Conservation (phyloP, 1,140 invertebrate genomes). For the Harlomillsia oculata region DNA sequence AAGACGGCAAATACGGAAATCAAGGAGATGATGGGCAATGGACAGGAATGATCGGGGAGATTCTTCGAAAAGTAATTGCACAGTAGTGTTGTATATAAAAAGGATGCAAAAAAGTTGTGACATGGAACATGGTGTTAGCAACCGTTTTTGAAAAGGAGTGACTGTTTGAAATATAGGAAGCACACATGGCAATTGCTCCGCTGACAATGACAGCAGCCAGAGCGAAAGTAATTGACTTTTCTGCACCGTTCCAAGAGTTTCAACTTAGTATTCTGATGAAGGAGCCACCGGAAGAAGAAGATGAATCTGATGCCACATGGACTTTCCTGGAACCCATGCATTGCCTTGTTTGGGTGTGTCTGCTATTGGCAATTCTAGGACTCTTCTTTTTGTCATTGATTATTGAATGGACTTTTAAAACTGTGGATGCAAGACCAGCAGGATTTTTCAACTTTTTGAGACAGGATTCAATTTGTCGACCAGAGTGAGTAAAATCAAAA, state of each 20-base stretch:
- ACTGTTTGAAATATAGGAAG: constrained; percentile 48
- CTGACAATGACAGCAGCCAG: constrained; percentile 53
- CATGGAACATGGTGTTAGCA: too few species aligned
- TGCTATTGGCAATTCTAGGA: background rate
- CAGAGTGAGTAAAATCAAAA: constrained; percentile 5
- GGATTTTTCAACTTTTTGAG: constrained; percentile 21
- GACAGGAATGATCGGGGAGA: constrained; percentile 91
- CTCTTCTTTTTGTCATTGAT: constrained; percentile 12
- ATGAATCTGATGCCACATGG: constrained; percentile 31
- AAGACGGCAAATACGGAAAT: constrained; percentile 71
- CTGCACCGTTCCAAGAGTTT: constrained; percentile 58
- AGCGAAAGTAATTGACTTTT: constrained; percentile 53
- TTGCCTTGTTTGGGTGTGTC: background rate
- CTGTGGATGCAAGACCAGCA: constrained; percentile 1
- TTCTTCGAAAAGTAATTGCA: constrained; percentile 72
- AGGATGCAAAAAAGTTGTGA: background rate
- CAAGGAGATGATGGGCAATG: constrained; percentile 71
- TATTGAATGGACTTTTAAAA: constrained; percentile 17
- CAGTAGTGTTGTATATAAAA: background rate
- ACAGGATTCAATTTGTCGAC: constrained; percentile 16
- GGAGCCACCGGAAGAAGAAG: constrained; percentile 52
- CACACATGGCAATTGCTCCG: constrained; percentile 54
- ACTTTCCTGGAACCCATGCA: constrained; percentile 16
- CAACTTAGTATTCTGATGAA: constrained; percentile 60
- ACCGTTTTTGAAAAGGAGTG: too few species aligned